These are phyloP conservation scores for Drosophila pseudoobscura DNA, from an alignment of 1,140 invertebrate species.

Conservation along the genomic window DNA sequence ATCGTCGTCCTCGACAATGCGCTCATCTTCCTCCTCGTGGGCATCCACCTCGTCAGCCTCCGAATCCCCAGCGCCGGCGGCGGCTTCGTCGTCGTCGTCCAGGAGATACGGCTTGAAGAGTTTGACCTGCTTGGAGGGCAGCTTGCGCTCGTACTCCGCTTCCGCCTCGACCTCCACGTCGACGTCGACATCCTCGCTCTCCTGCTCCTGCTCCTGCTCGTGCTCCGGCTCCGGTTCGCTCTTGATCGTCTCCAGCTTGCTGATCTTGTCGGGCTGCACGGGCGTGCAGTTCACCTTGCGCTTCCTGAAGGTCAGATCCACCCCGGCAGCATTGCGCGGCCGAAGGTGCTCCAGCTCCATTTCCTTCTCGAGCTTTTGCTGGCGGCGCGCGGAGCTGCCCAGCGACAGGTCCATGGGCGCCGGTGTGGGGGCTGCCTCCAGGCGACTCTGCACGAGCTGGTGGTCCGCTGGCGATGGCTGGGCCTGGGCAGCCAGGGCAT, in stretches of 20 bases:
- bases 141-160: conserved; percentile 31
- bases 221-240: conserved; percentile 46
- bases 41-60: conserved; percentile 72
- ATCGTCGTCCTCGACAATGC: conserved; percentile 61
- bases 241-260: conserved; percentile 65
- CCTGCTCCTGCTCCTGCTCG: conserved; percentile 32
- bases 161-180: conserved; percentile 40
- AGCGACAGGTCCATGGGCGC: conserved; percentile 76
- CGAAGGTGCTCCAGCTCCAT: conserved; percentile 28
- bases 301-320: conserved; percentile 76
- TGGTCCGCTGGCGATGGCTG: neutral
- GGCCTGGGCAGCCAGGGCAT: conserved; percentile 1
- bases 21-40: conserved; percentile 38
- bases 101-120: conserved; percentile 89
- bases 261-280: conserved; percentile 53
- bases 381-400: conserved; percentile 55
- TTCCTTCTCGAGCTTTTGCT: conserved; percentile 41
- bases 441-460: conserved; percentile 22
- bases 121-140: conserved; percentile 84
- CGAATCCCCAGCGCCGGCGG: conserved; percentile 61
- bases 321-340: conserved; percentile 26
- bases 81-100: conserved; percentile 79
- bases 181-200: conserved; percentile 49
- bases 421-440: conserved; percentile 47
- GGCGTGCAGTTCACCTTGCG: conserved; percentile 57